Conservation (phyloP, 2,113 vertebrate species). For the Anser cygnoides region DNA sequence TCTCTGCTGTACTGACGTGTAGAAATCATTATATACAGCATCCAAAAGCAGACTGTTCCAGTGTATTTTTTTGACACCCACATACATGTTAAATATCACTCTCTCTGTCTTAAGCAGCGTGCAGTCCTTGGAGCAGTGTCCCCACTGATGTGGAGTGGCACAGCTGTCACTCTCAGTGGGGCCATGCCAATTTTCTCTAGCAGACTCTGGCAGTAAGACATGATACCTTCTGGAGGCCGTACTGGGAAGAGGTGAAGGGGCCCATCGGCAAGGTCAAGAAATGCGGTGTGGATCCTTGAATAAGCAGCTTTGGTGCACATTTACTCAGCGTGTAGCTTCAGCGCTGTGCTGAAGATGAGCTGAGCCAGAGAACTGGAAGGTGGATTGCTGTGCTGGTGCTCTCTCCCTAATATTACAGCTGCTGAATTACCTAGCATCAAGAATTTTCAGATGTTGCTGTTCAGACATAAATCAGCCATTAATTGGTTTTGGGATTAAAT, state of each 20-base stretch:
- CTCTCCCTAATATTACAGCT: neutral
- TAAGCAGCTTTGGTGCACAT: neutral
- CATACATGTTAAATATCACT: neutral
- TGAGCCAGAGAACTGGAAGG: neutral
- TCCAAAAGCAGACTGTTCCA: neutral
- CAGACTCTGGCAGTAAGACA: neutral
- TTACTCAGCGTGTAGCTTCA: neutral
- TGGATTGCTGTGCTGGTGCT: neutral
- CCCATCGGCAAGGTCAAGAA: neutral
- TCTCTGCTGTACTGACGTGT: neutral
- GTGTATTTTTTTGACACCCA: neutral
- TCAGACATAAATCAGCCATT: constrained; percentile 35
- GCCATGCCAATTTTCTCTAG: neutral
- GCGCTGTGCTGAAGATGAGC: neutral
- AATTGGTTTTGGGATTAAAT: constrained; percentile 51
- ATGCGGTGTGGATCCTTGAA: neutral
- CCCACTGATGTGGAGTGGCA: neutral
- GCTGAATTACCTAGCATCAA: neutral
- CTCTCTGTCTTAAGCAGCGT: neutral
- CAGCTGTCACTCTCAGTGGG: neutral
- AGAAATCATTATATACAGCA: neutral
- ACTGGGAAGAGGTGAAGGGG: neutral
- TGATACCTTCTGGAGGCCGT: neutral
- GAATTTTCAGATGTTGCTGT: constrained; percentile 25
- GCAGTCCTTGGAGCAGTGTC: neutral